Conservation (phyloP, 2,888 invertebrate genomes). For the Tetropium fuscum region DNA sequence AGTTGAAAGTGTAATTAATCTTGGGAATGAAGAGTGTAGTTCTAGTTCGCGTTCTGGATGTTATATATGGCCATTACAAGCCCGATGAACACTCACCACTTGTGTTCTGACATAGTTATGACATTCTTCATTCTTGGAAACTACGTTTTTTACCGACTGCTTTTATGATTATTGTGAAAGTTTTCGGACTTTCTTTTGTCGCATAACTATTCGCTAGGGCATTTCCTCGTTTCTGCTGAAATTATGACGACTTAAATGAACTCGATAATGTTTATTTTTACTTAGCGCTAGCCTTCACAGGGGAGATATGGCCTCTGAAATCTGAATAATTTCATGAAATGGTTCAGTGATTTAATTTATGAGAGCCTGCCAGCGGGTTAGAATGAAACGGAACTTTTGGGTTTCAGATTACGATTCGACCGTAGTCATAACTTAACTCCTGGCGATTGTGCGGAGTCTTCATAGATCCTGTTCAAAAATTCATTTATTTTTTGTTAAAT, state of each 20-base stretch:
- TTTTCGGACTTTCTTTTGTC: conserved; percentile 39
- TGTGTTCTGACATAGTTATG: conserved; percentile 24
- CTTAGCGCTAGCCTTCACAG: conserved; percentile 26
- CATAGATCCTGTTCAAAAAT: too few relatives aligned
- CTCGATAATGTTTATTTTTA: conserved; percentile 43
- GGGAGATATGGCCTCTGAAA: conserved; percentile 35
- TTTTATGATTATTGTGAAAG: conserved; percentile 49
- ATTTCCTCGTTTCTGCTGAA: conserved; percentile 29
- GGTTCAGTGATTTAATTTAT: conserved; percentile 27
- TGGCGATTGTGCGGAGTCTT: too few relatives aligned
- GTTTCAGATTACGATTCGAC: too few relatives aligned
- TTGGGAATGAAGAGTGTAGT: conserved; percentile 43
- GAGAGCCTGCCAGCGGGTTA: too few relatives aligned
- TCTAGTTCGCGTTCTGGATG: conserved; percentile 38
- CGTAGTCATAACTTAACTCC: too few relatives aligned
- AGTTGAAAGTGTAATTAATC: conserved; percentile 50
- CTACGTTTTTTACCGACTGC: conserved; percentile 35
- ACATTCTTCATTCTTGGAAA: conserved; percentile 20
- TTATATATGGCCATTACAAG: conserved; percentile 36
- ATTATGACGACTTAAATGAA: conserved; percentile 42
- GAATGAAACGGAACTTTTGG: too few relatives aligned
- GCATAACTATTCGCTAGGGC: conserved; percentile 40
- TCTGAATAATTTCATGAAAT: conserved; percentile 35
- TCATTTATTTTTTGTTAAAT: too few relatives aligned
- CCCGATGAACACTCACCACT: conserved; percentile 20